Conservation (phyloP, 2,797 vertebrate species). For the Syngnathus rostellatus region DNA sequence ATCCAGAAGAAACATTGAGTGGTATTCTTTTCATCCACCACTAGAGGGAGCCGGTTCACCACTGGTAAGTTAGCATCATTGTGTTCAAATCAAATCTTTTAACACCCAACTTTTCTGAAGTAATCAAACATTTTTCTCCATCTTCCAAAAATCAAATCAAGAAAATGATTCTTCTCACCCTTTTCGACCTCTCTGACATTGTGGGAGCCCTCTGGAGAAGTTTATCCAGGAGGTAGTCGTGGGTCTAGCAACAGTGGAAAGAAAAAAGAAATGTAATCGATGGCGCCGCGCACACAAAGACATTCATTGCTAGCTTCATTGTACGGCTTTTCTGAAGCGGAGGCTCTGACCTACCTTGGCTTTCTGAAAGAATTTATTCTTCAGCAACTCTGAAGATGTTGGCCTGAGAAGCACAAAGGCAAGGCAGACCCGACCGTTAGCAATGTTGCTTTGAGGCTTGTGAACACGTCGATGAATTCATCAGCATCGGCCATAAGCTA, state of each 20-base stretch:
- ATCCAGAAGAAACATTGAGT: no score
- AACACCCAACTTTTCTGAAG: no score
- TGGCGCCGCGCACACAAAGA: no score
- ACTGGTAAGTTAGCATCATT: no score
- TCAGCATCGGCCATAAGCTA: no score
- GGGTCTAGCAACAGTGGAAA: constrained; percentile 68
- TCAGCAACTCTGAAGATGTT: constrained; percentile 88
- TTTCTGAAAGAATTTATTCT: constrained; percentile 98
- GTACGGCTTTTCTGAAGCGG: background rate
- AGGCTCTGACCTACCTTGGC: constrained; percentile 78
- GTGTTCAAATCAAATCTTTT: no score
- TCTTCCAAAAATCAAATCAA: background rate
- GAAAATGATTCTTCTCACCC: constrained; percentile 60
- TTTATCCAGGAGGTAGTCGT: constrained; percentile 92
- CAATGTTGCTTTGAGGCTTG: no score
- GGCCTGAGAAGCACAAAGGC: constrained; percentile 74
- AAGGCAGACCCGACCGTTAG: constrained; percentile 7
- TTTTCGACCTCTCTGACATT: constrained; percentile 92
- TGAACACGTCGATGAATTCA: background rate
- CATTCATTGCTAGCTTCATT: no score
- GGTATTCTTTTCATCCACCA: no score
- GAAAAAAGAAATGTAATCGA: background rate
- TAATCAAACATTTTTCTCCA: background rate
- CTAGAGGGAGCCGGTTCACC: no score
- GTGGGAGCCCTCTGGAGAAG: constrained; percentile 88